These are phyloP conservation scores for Stichodactyla helianthus DNA, from an alignment of 64 coral and sea anemone genomes.

Conservation along the genomic window DNA sequence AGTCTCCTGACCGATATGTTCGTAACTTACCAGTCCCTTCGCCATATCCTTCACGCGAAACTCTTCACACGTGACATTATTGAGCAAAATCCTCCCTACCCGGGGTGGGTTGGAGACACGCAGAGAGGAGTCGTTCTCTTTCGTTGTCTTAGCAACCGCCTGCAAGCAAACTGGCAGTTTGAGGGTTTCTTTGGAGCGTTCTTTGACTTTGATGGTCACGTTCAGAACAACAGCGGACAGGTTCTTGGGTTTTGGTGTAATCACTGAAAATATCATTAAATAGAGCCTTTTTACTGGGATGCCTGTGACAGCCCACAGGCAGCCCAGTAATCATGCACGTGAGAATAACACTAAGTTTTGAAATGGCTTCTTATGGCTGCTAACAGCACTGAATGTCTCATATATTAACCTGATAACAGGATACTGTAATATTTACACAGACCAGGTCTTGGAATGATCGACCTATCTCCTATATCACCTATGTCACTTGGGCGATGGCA, in stretches of 20 bases:
- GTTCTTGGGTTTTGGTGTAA: background rate
- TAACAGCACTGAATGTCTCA: too few relatives aligned
- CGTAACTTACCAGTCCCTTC: constrained; percentile 67
- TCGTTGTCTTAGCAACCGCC: background rate
- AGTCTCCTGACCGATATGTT: constrained; percentile 84
- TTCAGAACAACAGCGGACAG: background rate
- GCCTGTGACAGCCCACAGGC: too few relatives aligned
- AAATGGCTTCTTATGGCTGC: too few relatives aligned
- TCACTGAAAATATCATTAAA: background rate
- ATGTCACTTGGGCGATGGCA: too few relatives aligned
- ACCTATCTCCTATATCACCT: too few relatives aligned
- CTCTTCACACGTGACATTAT: constrained; percentile 38
- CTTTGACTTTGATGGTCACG: constrained; percentile 66
- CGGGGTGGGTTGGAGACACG: constrained; percentile 64
- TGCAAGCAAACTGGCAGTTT: constrained; percentile 37
- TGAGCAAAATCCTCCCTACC: constrained; percentile 70
- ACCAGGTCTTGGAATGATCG: too few relatives aligned
- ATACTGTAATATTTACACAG: too few relatives aligned
- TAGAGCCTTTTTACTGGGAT: too few relatives aligned
- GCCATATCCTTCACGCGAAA: constrained; percentile 77
- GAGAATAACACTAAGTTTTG: too few relatives aligned
- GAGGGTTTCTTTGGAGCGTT: constrained; percentile 61
- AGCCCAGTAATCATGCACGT: too few relatives aligned
- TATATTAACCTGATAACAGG: too few relatives aligned
- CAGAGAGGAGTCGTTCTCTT: constrained; percentile 29